phyloP scores from a whole-genome alignment of 2,888 invertebrate species.

The Diabrotica balteata region DNA sequence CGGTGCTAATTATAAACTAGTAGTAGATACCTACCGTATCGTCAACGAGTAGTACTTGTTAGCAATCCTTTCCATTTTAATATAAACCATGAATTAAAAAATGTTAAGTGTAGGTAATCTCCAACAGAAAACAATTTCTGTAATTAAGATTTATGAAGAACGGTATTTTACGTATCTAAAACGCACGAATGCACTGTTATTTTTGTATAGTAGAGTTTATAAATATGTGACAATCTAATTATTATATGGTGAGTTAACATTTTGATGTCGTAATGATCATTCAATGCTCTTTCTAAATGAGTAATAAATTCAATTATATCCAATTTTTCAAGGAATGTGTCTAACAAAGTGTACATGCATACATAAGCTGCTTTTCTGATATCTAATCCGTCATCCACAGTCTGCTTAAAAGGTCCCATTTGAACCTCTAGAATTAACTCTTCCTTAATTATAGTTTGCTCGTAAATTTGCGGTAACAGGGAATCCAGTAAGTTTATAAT shows the following conservation, averaged over 20 bases:
- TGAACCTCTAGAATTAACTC: constrained; percentile 98
- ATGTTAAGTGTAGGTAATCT: no score
- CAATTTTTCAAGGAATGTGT: constrained; percentile 92
- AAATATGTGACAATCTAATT: constrained; percentile 80
- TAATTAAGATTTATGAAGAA: no score
- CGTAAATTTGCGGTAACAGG: constrained; percentile 91
- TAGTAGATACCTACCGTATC: no score
- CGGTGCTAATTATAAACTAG: no score
- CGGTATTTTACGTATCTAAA: no score
- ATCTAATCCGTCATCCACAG: constrained; percentile 97
- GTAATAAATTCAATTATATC: constrained; percentile 97
- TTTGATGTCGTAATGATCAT: constrained; percentile 94
- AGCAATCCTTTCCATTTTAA: no score
- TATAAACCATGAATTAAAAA: no score
- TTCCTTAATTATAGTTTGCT: constrained; percentile 96
- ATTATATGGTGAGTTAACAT: constrained; percentile 99
- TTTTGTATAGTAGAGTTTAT: no score
- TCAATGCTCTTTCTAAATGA: constrained; percentile 94
- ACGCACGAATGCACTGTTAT: no score
- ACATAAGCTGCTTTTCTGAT: constrained; percentile 98
- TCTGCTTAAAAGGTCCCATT: constrained; percentile 99
- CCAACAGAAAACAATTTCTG: no score
- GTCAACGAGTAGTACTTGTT: no score
- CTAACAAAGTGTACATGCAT: constrained; percentile 98
- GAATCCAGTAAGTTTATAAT: constrained; percentile 88